phyloP scores from a whole-genome alignment of 2,888 invertebrate species.

The Trissoscelio sp. region DNA sequence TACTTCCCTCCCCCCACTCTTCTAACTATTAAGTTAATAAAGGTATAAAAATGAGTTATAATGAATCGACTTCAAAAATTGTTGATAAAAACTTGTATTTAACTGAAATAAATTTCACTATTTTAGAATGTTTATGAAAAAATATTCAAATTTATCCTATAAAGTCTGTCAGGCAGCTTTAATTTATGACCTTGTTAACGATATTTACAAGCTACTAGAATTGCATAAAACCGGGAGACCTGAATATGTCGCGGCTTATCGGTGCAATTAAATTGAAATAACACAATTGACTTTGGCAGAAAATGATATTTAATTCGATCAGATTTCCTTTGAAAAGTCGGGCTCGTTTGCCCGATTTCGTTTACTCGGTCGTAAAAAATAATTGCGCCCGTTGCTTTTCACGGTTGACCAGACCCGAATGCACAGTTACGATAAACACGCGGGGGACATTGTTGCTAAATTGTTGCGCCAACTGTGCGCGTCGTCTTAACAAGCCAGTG shows the following conservation, averaged over 20 bases:
- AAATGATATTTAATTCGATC: slow-evolving; percentile 51
- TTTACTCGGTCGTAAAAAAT: slow-evolving; percentile 37
- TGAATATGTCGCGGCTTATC: slow-evolving; percentile 39
- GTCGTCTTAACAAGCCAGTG: slow-evolving; percentile 44
- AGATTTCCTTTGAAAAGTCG: slow-evolving; percentile 44
- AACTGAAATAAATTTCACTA: too few species aligned
- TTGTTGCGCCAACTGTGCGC: slow-evolving; percentile 42
- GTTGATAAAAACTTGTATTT: too few species aligned
- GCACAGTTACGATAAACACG: slow-evolving; percentile 41
- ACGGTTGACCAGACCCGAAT: slow-evolving; percentile 37
- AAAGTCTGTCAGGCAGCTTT: too few species aligned
- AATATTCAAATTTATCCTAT: too few species aligned
- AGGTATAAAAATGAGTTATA: too few species aligned
- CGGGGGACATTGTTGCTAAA: slow-evolving; percentile 31
- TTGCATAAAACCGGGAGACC: slow-evolving; percentile 22
- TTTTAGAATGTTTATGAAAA: too few species aligned
- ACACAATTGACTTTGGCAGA: slow-evolving; percentile 48
- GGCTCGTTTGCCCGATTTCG: slow-evolving; percentile 36
- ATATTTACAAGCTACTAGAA: slow-evolving; percentile 22
- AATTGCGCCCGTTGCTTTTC: slow-evolving; percentile 45
- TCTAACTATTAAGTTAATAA: too few species aligned
- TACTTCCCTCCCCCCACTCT: too few species aligned
- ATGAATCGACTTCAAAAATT: too few species aligned
- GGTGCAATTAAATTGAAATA: slow-evolving; percentile 52
- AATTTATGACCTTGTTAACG: slow-evolving; percentile 36